Conservation (phyloP, 2,113 vertebrate genomes). For the Scatophagus argus region DNA sequence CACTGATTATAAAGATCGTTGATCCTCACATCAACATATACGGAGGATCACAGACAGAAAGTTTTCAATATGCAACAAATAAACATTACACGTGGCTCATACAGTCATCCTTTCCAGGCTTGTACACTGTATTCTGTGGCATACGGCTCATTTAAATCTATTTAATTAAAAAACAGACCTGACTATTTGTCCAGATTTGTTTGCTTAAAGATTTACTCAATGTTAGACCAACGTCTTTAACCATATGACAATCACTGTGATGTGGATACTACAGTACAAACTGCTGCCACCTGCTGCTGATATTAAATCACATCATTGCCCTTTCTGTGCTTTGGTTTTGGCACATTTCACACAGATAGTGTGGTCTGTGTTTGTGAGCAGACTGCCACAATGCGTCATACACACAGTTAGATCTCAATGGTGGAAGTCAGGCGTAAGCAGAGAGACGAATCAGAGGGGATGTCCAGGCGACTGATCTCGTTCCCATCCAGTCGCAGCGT, state of each 20-base stretch:
- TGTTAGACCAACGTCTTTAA: no score
- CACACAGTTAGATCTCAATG: constrained; percentile 87
- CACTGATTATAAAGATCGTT: constrained; percentile 14
- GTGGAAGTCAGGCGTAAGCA: constrained; percentile 90
- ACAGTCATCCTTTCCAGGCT: not conserved
- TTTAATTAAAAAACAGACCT: not conserved
- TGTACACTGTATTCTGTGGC: constrained; percentile 8
- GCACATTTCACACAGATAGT: not conserved
- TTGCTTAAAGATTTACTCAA: not conserved
- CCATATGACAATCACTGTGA: not conserved
- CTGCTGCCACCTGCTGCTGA: constrained; percentile 33
- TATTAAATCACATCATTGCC: not conserved
- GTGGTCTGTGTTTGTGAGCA: no score
- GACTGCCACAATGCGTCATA: not conserved
- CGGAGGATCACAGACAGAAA: constrained; percentile 14
- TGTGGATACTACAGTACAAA: not conserved
- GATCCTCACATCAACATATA: constrained; percentile 30
- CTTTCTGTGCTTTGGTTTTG: not conserved
- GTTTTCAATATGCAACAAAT: not conserved
- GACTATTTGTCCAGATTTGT: not conserved
- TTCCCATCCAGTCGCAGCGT: constrained; percentile 95
- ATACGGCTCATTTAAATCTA: not conserved
- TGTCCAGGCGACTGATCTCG: constrained; percentile 84
- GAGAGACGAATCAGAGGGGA: constrained; percentile 87
- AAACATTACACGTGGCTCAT: constrained; percentile 8